Conservation (phyloP, 2,797 vertebrate genomes). For the Crocidura indochinensis region DNA sequence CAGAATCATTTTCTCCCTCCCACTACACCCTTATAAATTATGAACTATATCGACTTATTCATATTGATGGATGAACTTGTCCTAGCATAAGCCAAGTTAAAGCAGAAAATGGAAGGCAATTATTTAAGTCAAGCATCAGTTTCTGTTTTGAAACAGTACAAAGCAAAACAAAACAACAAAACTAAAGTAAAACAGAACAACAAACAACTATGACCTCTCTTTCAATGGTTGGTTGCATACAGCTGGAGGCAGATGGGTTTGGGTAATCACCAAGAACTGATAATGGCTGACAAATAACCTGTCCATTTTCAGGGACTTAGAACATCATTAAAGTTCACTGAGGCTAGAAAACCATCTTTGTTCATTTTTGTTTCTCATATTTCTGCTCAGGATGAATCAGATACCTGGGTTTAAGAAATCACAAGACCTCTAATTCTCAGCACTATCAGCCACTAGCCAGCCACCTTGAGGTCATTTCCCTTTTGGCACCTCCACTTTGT, state of each 20-base stretch:
- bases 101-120: constrained; percentile 78
- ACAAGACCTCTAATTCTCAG: constrained; percentile 18
- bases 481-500: constrained; percentile 10
- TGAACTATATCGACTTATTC: constrained; percentile 73
- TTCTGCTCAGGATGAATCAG: constrained; percentile 24
- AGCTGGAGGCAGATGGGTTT: neutral
- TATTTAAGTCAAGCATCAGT: constrained; percentile 72
- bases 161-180: constrained; percentile 50
- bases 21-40: constrained; percentile 80
- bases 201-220: constrained; percentile 19
- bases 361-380: constrained; percentile 21
- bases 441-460: neutral
- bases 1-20: constrained; percentile 60
- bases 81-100: constrained; percentile 75
- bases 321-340: neutral
- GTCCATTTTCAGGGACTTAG: constrained; percentile 56
- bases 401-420: neutral
- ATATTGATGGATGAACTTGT: constrained; percentile 77
- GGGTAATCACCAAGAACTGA: constrained; percentile 24
- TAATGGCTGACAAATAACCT: constrained; percentile 40
- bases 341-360: constrained; percentile 11
- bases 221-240: neutral
- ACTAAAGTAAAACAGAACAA: too few species aligned
- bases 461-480: neutral
- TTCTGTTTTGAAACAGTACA: constrained; percentile 65